Evolutionary conservation across 1,140 invertebrate genomes (phyloP), one percentile per base, ranked within the genome.

Genomic region (Eumaeus atala): DNA sequence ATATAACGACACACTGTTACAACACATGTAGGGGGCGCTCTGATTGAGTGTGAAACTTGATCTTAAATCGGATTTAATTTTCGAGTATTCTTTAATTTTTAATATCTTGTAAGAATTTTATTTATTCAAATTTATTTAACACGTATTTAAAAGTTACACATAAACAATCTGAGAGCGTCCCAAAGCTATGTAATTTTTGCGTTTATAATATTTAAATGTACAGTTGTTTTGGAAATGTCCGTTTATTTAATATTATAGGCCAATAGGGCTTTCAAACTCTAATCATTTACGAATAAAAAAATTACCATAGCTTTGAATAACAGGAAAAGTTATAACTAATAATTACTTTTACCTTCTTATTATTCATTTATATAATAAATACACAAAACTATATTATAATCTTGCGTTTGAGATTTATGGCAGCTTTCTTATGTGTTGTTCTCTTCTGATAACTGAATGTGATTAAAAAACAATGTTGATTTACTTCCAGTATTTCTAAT

Each of bases 371-470:
- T 28, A 28, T 28, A 28, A 2, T 28, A 3, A 28, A 28, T 28
- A 28, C 21, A 2, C 11, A 6, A 38, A n/a, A 44, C 7, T 17
- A 1, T 9, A 17, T 6, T 44, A n/a, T 28, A 28, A 28, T 28
- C 6, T 44, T 16, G 9, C 14, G 16, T 51, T 42, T 44, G 38
- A 44, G 40, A 44, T 44, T 44, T 14, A 18, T 44, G 70, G 68
- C 70, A 75, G 70, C 70, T 73, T 55, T 67, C 70, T 73, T 55
- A 59, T 61, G 61, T 60, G 65, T 70, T 72, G 70, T 72, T 66
- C 62, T 65, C 61, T 57, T 63, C 62, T 63, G 51, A 61, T 61
- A 51, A 44, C 48, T 70, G 62, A 53, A 59, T 66, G 57, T 53
- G 58, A 63, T 58, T 59, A 28, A 52, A 49, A 56, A 60, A 37